These are phyloP conservation scores for Sus cebifrons DNA, from an alignment of 2,797 vertebrate species.

Conservation along the genomic window DNA sequence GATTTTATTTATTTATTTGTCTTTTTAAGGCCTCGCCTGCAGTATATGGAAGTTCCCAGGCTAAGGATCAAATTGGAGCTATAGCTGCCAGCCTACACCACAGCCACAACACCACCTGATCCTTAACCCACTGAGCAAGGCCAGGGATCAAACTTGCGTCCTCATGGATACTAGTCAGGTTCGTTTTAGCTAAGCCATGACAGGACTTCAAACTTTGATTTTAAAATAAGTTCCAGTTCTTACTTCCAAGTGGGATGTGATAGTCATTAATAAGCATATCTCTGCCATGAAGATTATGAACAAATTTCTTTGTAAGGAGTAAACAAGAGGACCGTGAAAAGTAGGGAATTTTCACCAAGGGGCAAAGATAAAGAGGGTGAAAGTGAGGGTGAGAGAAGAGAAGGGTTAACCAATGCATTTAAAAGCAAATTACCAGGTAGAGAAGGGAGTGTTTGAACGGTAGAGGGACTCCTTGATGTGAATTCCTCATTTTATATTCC, in stretches of 20 bases:
- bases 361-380: not conserved
- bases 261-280: not conserved
- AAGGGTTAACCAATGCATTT: not conserved
- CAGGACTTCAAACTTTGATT: not conserved
- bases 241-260: not conserved
- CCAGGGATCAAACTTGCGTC: no score
- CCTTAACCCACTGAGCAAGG: no score
- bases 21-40: no score
- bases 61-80: no score
- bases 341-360: not conserved
- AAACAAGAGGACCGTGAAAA: not conserved
- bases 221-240: not conserved
- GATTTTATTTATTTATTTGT: not conserved
- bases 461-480: accelerated
- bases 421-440: not conserved
- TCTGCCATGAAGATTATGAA: not conserved
- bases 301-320: not conserved
- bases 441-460: not conserved
- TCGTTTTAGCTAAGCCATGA: no score
- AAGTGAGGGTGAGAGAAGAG: not conserved
- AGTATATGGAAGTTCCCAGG: no score
- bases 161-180: no score
- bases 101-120: no score
- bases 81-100: no score
- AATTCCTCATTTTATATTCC: not conserved